A percentile compares a stretch with the other conserved stretches of the same genome.
phyloP scores from a whole-genome alignment of 2,888 invertebrate genomes.

The Sesamia inferens region DNA sequence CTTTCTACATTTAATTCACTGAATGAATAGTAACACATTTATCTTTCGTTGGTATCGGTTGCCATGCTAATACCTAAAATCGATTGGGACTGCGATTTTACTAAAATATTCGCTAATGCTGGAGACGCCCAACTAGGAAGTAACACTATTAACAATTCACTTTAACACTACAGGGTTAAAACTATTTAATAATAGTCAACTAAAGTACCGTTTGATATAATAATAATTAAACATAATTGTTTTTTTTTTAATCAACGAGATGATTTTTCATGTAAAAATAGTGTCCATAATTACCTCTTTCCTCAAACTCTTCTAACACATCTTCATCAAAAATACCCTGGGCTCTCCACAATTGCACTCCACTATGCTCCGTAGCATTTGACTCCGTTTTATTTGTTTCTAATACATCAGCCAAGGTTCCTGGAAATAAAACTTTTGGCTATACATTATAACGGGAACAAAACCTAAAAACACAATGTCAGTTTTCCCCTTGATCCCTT shows the following conservation, averaged over 20 bases:
- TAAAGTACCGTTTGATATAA: too few species aligned
- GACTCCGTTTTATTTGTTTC: conserved; percentile 4
- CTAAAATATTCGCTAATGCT: background rate
- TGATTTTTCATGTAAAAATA: background rate
- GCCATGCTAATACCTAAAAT: background rate
- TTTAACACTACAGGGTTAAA: background rate
- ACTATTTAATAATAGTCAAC: background rate
- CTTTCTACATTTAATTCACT: background rate
- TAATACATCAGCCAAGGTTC: background rate
- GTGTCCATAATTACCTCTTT: conserved; percentile 38
- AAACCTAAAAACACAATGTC: background rate
- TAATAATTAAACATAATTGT: too few species aligned
- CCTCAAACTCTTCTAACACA: conserved; percentile 29
- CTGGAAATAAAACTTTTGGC: conserved; percentile 18
- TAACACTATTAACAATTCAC: too few species aligned
- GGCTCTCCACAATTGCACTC: conserved; percentile 44
- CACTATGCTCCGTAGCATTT: conserved; percentile 12
- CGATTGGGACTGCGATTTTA: background rate
- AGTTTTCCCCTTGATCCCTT: background rate
- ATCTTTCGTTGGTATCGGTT: background rate
- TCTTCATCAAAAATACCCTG: conserved; percentile 37
- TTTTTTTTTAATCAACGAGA: background rate
- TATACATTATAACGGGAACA: background rate
- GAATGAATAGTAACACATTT: background rate
- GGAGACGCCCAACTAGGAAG: too few species aligned